Conservation (phyloP, 2,113 vertebrate species). For the Platichthys flesus region DNA sequence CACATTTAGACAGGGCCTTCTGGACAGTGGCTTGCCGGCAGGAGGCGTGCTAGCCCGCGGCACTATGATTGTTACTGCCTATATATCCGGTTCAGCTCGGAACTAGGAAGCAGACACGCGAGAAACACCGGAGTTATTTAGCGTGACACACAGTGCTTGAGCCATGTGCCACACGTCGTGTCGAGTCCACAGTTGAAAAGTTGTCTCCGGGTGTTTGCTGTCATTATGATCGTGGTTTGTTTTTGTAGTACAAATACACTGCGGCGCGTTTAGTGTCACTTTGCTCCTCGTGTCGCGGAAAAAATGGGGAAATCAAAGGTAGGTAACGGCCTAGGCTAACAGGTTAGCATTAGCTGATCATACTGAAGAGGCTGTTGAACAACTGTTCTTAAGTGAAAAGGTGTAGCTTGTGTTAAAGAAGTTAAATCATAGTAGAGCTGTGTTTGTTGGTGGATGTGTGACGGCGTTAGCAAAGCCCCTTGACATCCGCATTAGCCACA, state of each 20-base stretch:
- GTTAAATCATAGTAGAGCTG: too few species aligned
- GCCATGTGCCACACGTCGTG: constrained; percentile 50
- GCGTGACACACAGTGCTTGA: neutral
- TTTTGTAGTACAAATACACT: fast-evolving
- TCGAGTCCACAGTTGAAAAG: fast-evolving
- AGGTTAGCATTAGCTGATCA: neutral
- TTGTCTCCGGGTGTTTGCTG: fast-evolving
- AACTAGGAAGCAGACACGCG: neutral
- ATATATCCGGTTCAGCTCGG: constrained; percentile 16
- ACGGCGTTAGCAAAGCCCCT: too few species aligned
- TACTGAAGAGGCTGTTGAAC: too few species aligned
- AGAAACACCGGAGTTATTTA: constrained; percentile 54
- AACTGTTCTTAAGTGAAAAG: neutral
- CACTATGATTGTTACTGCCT: neutral
- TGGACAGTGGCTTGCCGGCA: neutral
- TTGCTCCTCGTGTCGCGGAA: neutral
- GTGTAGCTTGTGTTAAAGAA: neutral
- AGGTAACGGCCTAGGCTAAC: constrained; percentile 30
- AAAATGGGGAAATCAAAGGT: constrained; percentile 77
- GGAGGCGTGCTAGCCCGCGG: neutral
- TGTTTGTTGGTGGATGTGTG: too few species aligned
- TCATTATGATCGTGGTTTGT: neutral
- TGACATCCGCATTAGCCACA: neutral
- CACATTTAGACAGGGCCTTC: too few species aligned
- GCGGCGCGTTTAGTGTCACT: neutral